Evolutionary conservation across 2,113 vertebrate species (phyloP).

Genomic region (Arvicanthis niloticus): DNA sequence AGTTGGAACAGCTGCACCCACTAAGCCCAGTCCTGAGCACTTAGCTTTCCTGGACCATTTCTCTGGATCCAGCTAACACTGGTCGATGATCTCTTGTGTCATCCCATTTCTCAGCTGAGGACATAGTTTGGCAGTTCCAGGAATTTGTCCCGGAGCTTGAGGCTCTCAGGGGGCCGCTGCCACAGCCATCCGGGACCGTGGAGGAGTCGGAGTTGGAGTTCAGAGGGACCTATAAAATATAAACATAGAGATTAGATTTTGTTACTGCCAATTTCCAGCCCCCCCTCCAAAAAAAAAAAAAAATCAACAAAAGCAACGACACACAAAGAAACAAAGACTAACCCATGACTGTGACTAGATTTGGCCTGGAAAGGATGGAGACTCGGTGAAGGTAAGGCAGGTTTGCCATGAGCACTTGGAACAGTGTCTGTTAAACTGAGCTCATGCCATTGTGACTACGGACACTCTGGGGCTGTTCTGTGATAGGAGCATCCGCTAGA

Average conservation of each 20-base stretch:
- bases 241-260: neutral
- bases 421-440: neutral
- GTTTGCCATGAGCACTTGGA: neutral
- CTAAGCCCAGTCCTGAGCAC: neutral
- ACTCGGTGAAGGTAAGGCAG: neutral
- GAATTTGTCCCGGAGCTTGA: neutral
- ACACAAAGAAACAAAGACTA: neutral
- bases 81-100: rapidly evolving
- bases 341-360: neutral
- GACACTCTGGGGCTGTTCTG: neutral
- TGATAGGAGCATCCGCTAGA: rapidly evolving
- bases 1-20: neutral
- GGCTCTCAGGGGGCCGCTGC: neutral
- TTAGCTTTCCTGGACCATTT: neutral
- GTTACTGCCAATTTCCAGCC: neutral
- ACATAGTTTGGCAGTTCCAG: neutral
- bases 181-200: neutral
- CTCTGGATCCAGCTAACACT: neutral
- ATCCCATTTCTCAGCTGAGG: neutral
- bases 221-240: neutral
- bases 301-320: neutral
- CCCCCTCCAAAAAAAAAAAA: too few species aligned
- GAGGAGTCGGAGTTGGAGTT: neutral
- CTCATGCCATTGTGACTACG: rapidly evolving
- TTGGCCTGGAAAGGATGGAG: neutral